Percentiles rank a stretch among this genome's conserved stretches.
Conservation (phyloP, 2,888 invertebrate species). For the Pristionchus maxplancki region DNA sequence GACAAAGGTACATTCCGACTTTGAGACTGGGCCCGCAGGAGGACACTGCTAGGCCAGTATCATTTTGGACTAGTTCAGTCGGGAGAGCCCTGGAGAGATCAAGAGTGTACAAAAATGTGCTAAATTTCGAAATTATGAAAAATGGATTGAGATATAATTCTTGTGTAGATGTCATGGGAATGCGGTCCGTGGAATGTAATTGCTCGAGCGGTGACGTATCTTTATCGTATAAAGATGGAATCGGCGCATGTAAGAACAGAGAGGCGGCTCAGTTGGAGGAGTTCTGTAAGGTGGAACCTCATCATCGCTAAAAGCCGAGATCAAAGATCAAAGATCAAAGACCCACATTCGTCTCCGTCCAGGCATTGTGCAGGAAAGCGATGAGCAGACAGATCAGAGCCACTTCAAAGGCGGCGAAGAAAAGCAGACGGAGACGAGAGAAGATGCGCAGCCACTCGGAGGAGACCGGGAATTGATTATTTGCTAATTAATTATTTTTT, state of each 20-base stretch:
- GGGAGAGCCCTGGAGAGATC: no score
- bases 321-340: background rate
- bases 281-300: background rate
- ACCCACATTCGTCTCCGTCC: background rate
- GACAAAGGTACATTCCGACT: no score
- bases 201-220: background rate
- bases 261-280: background rate
- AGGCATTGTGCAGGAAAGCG: background rate
- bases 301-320: background rate
- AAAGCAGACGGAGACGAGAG: background rate
- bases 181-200: no score
- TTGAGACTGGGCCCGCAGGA: no score
- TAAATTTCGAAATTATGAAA: no score
- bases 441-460: slow-evolving; percentile 25
- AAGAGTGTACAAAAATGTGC: no score
- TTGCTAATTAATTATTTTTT: background rate
- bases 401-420: background rate
- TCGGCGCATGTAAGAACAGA: background rate
- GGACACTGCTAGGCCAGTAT: no score
- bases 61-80: no score
- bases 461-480: background rate
- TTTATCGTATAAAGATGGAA: background rate
- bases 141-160: no score
- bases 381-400: background rate
- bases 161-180: no score